phyloP scores from a whole-genome alignment of 2,888 invertebrate genomes.

The Lobophora halterata region DNA sequence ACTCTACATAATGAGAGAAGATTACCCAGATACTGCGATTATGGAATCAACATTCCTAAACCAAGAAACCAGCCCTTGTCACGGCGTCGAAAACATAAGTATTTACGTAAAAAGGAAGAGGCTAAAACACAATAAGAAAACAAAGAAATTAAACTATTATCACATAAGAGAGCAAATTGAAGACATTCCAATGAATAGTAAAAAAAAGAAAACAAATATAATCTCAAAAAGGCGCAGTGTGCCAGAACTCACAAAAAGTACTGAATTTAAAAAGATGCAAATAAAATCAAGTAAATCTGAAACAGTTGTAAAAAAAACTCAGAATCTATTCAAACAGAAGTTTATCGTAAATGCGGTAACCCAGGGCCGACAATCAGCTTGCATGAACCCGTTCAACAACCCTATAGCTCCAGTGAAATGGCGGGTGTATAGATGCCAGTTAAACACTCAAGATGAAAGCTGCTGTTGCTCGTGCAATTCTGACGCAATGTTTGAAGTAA shows the following conservation, averaged over 20 bases:
- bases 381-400: slow-evolving; percentile 22
- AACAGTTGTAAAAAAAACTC: slow-evolving; percentile 14
- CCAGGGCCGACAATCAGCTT: slow-evolving; percentile 24
- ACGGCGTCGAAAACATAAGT: slow-evolving; percentile 22
- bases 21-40: slow-evolving; percentile 1
- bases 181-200: not conserved
- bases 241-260: slow-evolving; percentile 14
- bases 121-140: slow-evolving; percentile 20
- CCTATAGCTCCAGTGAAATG: slow-evolving; percentile 23
- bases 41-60: slow-evolving; percentile 17
- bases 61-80: slow-evolving; percentile 11
- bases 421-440: slow-evolving; percentile 48
- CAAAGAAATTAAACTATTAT: slow-evolving; percentile 23
- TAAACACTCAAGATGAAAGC: slow-evolving; percentile 43
- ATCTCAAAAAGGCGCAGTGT: slow-evolving; percentile 15
- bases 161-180: slow-evolving; percentile 4
- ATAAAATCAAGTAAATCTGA: slow-evolving; percentile 24
- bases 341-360: slow-evolving; percentile 31
- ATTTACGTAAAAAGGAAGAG: slow-evolving; percentile 29
- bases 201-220: not conserved
- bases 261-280: slow-evolving; percentile 7
- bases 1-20: slow-evolving; percentile 7
- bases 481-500: slow-evolving; percentile 69
- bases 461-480: slow-evolving; percentile 62
- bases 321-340: slow-evolving; percentile 24